A percentile compares a stretch with the other conserved stretches of the same genome.
Conservation (phyloP, 2,797 vertebrate genomes). For the Sebastes itinus region DNA sequence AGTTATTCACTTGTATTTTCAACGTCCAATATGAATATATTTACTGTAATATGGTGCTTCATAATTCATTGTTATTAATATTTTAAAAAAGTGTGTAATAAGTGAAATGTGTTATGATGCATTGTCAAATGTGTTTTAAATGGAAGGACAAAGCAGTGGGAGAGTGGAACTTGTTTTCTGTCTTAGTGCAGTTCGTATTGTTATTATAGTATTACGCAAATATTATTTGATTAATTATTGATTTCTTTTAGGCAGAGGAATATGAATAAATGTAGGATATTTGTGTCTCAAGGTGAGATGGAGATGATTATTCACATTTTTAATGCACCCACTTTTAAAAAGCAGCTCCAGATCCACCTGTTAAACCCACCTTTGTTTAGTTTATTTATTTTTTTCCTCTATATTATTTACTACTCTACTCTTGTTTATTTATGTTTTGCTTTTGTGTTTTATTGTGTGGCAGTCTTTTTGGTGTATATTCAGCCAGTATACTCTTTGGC, state of each 20-base stretch:
- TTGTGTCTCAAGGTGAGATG: not conserved
- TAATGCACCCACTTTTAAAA: not conserved
- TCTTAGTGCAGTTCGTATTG: not conserved
- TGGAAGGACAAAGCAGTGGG: not conserved
- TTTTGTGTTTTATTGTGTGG: not conserved
- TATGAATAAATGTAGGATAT: not conserved
- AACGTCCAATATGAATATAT: not conserved
- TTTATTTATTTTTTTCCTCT: not conserved
- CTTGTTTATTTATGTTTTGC: not conserved
- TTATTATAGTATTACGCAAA: not conserved
- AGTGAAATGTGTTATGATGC: not conserved
- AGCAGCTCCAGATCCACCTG: not conserved
- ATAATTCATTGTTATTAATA: not conserved
- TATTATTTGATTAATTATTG: not conserved
- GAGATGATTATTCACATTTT: not conserved
- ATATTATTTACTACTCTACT: not conserved
- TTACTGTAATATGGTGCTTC: not conserved
- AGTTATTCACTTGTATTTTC: not conserved
- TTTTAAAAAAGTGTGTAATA: not conserved
- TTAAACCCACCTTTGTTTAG: not conserved
- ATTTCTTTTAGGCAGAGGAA: not conserved
- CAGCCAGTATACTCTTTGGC: not conserved
- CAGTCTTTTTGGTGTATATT: not conserved
- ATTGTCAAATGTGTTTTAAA: not conserved
- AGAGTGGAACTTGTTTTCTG: not conserved